These are phyloP conservation scores for Megaceryle torquata DNA, from an alignment of 2,113 vertebrate genomes.

Conservation along the genomic window DNA sequence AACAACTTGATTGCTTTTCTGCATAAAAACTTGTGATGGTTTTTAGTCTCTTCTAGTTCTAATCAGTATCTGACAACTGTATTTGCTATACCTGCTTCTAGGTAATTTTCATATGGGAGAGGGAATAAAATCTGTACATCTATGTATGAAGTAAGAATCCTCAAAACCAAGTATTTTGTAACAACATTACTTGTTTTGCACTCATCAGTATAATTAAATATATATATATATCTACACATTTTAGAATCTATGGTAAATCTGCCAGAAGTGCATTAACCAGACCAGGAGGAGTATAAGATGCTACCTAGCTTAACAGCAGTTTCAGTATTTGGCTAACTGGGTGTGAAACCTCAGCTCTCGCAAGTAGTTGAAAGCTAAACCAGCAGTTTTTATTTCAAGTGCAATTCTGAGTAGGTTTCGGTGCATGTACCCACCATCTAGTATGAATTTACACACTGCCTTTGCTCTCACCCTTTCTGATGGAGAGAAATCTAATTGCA, in stretches of 20 bases:
- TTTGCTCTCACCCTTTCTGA: not conserved
- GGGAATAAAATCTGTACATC: not conserved
- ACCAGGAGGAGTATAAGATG: not conserved
- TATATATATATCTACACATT: accelerated
- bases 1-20: not conserved
- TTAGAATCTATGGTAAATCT: not conserved
- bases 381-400: not conserved
- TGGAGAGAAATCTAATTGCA: not conserved
- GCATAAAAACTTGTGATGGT: not conserved
- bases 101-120: not conserved
- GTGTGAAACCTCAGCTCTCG: not conserved
- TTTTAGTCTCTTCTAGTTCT: not conserved
- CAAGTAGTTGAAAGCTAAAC: not conserved
- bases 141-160: not conserved
- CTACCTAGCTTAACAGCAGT: not conserved
- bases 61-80: not conserved
- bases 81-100: not conserved
- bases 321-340: not conserved
- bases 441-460: not conserved
- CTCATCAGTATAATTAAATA: not conserved
- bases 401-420: not conserved
- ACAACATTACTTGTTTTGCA: not conserved
- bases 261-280: not conserved
- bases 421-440: accelerated
- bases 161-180: not conserved